Conservation (phyloP, 53 echinoderm and acorn worm genomes). For the Crossaster papposus region DNA sequence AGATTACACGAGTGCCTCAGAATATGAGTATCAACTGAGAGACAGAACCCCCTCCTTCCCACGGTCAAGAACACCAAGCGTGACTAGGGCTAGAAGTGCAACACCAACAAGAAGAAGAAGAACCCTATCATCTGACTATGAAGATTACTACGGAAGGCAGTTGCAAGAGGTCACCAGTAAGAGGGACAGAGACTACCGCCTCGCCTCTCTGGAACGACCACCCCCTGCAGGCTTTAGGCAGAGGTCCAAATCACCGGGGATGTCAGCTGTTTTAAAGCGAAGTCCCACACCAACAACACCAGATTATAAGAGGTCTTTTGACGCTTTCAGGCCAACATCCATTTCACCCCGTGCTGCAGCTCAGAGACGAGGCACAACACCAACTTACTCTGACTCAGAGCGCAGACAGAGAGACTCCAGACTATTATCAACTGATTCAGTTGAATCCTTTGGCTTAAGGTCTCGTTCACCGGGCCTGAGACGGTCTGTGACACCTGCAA, state of each 20-base stretch:
- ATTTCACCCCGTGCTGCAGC: background rate
- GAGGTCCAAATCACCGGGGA: slow-evolving; percentile 49
- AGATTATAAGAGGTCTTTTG: slow-evolving; percentile 20
- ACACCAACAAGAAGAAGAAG: slow-evolving; percentile 45
- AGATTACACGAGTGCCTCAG: slow-evolving; percentile 43
- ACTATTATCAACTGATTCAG: slow-evolving; percentile 42
- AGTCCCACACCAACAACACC: slow-evolving; percentile 15
- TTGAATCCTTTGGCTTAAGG: slow-evolving; percentile 38
- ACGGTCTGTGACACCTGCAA: slow-evolving; percentile 48
- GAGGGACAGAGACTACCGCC: slow-evolving; percentile 42
- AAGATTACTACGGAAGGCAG: slow-evolving; percentile 40
- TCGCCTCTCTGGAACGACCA: slow-evolving; percentile 37
- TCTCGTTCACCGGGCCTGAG: slow-evolving; percentile 29
- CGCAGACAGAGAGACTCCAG: slow-evolving; percentile 43
- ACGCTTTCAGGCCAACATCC: slow-evolving; percentile 6
- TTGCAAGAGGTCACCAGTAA: slow-evolving; percentile 16
- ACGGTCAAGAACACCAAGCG: slow-evolving; percentile 47
- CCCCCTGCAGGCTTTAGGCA: slow-evolving; percentile 46
- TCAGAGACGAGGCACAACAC: slow-evolving; percentile 25
- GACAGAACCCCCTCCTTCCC: slow-evolving; percentile 51
- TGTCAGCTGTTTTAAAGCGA: slow-evolving; percentile 25
- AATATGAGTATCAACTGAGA: slow-evolving; percentile 43
- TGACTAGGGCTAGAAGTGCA: slow-evolving; percentile 35
- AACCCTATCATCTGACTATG: slow-evolving; percentile 49
- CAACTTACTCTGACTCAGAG: slow-evolving; percentile 48